Conservation (phyloP, 2,888 invertebrate genomes). For the Ashinkailepas kermadecensis region DNA sequence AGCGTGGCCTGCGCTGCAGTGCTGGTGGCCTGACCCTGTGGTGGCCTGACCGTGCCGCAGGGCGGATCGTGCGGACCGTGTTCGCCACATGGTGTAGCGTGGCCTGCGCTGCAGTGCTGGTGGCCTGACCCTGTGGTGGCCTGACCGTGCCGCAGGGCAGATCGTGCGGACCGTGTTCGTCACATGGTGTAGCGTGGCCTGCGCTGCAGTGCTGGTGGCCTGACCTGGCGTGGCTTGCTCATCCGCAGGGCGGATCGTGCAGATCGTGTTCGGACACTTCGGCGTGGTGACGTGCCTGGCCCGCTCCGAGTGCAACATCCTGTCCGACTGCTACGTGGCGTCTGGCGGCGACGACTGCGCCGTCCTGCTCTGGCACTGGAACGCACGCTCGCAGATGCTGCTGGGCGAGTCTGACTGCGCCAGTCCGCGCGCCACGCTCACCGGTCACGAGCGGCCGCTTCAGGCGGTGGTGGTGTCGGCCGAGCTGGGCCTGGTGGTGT, state of each 20-base stretch:
- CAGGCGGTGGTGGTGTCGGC: slow-evolving; percentile 94
- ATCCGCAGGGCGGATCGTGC: slow-evolving; percentile 79
- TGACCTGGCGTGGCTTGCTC: no score
- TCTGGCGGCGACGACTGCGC: slow-evolving; percentile 98
- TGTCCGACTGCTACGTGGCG: slow-evolving; percentile 97
- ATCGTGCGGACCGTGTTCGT: no score
- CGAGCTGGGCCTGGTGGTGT: slow-evolving; percentile 93
- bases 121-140: no score
- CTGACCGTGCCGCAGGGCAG: no score
- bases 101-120: no score
- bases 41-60: no score
- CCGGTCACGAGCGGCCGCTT: slow-evolving; percentile 95
- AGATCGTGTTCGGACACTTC: slow-evolving; percentile 98
- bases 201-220: no score
- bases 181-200: no score
- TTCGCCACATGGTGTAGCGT: no score
- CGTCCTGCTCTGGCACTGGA: slow-evolving; percentile 98
- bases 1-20: no score
- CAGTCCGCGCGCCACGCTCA: slow-evolving; percentile 90
- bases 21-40: no score
- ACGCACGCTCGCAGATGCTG: slow-evolving; percentile 84
- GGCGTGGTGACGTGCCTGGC: slow-evolving; percentile 97
- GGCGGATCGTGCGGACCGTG: no score
- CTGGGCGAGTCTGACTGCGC: slow-evolving; percentile 95
- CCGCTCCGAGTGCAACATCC: slow-evolving; percentile 95